Evolutionary conservation across 2,113 vertebrate species (phyloP).

Genomic region (Erpornis zantholeuca): DNA sequence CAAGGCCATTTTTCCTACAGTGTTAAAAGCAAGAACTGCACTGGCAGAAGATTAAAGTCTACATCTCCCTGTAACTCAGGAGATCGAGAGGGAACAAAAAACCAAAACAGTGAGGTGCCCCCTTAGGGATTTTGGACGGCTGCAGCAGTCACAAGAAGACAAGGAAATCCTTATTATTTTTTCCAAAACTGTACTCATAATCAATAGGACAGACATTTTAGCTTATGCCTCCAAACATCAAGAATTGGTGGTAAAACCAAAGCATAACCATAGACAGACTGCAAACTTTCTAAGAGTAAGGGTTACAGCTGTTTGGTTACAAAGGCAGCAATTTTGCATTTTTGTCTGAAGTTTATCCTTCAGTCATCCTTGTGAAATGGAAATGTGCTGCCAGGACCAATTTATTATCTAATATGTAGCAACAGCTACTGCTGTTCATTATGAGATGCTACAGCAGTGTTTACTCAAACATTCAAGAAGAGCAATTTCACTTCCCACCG

Average conservation of each 20-base stretch:
- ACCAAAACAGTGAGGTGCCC: rapidly evolving
- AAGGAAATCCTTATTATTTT: background rate
- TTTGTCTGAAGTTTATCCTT: background rate
- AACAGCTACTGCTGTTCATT: background rate
- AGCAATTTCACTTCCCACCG: background rate
- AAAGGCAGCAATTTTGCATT: background rate
- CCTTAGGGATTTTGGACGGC: background rate
- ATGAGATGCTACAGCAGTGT: background rate
- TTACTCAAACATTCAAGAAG: background rate
- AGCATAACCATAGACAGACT: background rate
- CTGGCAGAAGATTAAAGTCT: background rate
- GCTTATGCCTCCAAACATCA: background rate
- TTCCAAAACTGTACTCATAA: background rate
- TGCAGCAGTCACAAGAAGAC: background rate
- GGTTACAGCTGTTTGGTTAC: background rate
- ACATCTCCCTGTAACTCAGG: background rate
- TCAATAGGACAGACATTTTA: background rate
- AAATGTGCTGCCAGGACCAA: background rate
- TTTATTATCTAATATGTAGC: background rate
- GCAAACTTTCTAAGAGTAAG: background rate
- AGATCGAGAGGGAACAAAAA: background rate
- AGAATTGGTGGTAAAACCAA: background rate
- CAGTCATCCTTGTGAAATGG: background rate
- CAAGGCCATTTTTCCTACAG: background rate
- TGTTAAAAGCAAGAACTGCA: background rate